A percentile compares a stretch with the other conserved stretches of the same genome.
phyloP scores from a whole-genome alignment of 2,797 vertebrate species.

The Carcharodon carcharias region DNA sequence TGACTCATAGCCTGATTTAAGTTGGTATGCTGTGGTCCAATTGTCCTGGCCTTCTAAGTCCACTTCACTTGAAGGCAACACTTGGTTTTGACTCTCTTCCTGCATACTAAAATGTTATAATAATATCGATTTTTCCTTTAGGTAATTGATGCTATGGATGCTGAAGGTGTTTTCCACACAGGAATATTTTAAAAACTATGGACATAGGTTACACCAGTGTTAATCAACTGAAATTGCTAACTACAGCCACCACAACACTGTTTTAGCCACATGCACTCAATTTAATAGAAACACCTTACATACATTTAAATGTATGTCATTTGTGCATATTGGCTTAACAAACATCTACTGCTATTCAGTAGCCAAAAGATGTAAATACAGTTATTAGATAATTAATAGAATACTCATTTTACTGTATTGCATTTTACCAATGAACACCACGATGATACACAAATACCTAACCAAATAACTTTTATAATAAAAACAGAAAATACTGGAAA shows the following conservation, averaged over 20 bases:
- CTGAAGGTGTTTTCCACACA: background rate
- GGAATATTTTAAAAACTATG: background rate
- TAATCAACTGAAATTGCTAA: background rate
- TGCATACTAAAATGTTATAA: background rate
- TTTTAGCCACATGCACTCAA: background rate
- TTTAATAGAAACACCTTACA: background rate
- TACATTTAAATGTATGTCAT: background rate
- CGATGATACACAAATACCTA: background rate
- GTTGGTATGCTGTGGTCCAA: background rate
- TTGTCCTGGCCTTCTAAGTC: background rate
- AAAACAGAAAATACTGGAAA: background rate
- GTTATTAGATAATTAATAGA: background rate
- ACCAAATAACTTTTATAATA: background rate
- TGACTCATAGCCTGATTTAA: background rate
- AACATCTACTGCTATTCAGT: background rate
- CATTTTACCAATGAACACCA: too few species aligned
- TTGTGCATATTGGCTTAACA: background rate
- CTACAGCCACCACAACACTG: background rate
- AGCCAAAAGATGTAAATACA: background rate
- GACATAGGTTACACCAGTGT: background rate
- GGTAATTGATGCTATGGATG: background rate
- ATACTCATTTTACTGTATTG: too few species aligned
- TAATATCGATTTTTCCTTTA: background rate
- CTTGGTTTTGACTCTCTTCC: background rate
- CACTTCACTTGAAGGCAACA: background rate